Percentiles rank a stretch among this genome's conserved stretches.
These are phyloP conservation scores for Calyptomena viridis DNA, from an alignment of 2,113 vertebrate genomes.

Conservation along the genomic window DNA sequence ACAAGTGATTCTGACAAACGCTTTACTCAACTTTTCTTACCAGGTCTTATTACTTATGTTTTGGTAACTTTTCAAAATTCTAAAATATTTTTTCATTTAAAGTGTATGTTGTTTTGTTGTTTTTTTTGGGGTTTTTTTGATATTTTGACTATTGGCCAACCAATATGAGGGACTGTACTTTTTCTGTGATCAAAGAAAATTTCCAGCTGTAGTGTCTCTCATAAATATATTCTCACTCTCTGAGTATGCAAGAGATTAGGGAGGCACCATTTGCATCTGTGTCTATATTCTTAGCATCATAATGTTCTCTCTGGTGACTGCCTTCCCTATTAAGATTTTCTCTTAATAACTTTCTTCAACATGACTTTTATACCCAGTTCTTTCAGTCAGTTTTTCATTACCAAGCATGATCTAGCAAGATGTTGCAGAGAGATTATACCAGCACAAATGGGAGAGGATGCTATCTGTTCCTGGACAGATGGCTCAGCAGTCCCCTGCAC, in stretches of 20 bases:
- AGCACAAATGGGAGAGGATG: slow-evolving; percentile 29
- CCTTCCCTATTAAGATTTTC: neutral
- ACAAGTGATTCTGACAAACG: neutral
- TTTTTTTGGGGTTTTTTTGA: neutral
- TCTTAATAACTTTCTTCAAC: neutral
- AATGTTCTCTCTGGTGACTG: neutral
- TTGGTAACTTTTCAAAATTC: neutral
- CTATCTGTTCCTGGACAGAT: slow-evolving; percentile 42
- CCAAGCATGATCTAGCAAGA: neutral
- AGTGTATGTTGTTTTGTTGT: neutral
- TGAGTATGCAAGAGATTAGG: neutral
- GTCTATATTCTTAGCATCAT: neutral
- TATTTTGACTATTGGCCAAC: neutral
- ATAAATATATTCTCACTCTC: neutral
- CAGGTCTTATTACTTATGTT: neutral
- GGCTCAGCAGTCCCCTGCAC: slow-evolving; percentile 42
- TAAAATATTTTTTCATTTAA: neutral
- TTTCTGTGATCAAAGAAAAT: neutral
- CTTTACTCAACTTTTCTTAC: neutral
- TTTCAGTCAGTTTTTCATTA: neutral
- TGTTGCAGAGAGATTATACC: slow-evolving; percentile 3
- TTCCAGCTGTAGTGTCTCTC: neutral
- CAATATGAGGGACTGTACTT: neutral
- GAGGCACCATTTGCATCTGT: neutral
- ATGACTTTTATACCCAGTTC: neutral